Conservation (phyloP, 2,797 vertebrate species). For the Telmatherina bonti region DNA sequence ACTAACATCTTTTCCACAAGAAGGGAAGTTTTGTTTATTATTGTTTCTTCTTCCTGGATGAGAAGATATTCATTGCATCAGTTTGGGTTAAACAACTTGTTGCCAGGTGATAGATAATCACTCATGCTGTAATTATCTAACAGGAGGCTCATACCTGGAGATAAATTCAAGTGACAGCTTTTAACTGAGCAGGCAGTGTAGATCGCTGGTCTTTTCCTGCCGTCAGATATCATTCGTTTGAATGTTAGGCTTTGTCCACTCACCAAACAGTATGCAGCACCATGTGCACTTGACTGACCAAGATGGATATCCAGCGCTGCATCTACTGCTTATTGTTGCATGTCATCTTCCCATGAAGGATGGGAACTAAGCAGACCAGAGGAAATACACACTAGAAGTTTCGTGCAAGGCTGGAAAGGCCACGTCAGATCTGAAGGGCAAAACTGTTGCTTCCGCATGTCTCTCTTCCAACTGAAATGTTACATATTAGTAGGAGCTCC, state of each 20-base stretch:
- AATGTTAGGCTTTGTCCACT: constrained; percentile 19
- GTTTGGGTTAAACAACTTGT: too few relatives aligned
- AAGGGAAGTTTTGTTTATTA: too few relatives aligned
- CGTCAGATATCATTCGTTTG: constrained; percentile 37
- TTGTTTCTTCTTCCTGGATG: too few relatives aligned
- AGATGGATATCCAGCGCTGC: constrained; percentile 35
- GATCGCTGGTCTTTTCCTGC: constrained; percentile 18
- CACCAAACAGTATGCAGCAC: constrained; percentile 11
- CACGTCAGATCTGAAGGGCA: constrained; percentile 7
- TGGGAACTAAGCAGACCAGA: constrained; percentile 23
- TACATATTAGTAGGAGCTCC: not conserved
- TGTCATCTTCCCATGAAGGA: constrained; percentile 22
- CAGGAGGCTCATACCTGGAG: too few relatives aligned
- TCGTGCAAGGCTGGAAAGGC: constrained; percentile 16
- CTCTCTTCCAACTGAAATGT: constrained; percentile 8
- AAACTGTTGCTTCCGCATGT: constrained; percentile 8
- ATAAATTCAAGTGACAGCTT: too few relatives aligned
- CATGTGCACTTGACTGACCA: constrained; percentile 25
- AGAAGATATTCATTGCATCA: too few relatives aligned
- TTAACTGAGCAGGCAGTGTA: too few relatives aligned
- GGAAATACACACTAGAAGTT: constrained; percentile 14
- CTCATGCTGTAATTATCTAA: too few relatives aligned
- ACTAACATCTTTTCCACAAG: too few relatives aligned
- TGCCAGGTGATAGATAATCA: too few relatives aligned
- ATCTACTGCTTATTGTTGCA: constrained; percentile 34